Percentiles rank a stretch among this genome's conserved stretches.
phyloP scores from a whole-genome alignment of 2,113 vertebrate species.

The Vireo altiloquus region DNA sequence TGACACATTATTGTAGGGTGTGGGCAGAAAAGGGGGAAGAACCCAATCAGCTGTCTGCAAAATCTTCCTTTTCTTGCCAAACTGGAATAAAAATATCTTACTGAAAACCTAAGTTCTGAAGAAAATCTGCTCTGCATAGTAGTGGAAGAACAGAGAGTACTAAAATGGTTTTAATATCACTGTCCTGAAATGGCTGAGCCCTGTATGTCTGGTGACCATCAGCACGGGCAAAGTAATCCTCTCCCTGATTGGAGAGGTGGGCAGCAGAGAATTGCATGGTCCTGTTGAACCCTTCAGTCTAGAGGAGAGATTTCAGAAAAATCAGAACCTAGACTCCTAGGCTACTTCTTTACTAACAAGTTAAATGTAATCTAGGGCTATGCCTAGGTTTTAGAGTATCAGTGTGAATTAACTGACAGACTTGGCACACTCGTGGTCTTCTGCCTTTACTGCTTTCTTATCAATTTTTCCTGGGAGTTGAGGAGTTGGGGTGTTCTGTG shows the following conservation, averaged over 20 bases:
- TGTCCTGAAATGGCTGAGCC: not conserved
- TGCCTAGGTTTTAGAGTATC: not conserved
- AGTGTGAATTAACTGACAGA: not conserved
- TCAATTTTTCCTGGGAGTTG: not conserved
- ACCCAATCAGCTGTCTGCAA: not conserved
- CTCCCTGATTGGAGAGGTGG: not conserved
- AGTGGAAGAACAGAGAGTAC: not conserved
- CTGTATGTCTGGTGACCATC: not conserved
- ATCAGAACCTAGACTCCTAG: not conserved
- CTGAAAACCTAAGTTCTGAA: not conserved
- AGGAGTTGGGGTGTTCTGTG: not conserved
- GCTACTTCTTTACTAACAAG: not conserved
- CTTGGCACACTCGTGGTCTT: not conserved
- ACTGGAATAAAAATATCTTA: not conserved
- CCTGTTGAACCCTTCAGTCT: not conserved
- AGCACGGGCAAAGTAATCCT: not conserved
- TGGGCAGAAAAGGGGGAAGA: not conserved
- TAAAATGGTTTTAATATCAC: not conserved
- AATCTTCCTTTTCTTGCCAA: not conserved
- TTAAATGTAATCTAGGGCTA: not conserved
- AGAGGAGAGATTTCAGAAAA: not conserved
- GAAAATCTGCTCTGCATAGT: not conserved
- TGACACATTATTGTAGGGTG: not conserved
- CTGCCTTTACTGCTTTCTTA: not conserved
- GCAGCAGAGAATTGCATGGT: not conserved